Percentiles rank a stretch among this genome's conserved stretches.
These are phyloP conservation scores for Drosophila yooni DNA, from an alignment of 2,888 invertebrate genomes.

Conservation along the genomic window DNA sequence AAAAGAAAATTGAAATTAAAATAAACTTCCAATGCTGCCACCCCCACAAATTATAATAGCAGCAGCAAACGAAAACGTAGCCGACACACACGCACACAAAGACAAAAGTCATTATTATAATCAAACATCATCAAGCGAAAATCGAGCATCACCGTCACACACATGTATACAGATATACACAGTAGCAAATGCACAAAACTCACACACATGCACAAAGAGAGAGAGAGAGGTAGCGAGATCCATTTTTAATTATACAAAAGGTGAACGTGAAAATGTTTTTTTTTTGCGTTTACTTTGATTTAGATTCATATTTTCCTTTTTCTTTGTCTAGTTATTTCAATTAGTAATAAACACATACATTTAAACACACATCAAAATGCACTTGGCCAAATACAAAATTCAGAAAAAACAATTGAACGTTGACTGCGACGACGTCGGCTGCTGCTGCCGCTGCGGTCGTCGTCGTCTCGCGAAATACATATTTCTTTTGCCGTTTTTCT, in stretches of 20 bases:
- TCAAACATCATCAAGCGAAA: constrained; percentile 72
- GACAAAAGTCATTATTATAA: constrained; percentile 66
- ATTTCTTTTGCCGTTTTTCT: constrained; percentile 82
- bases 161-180: constrained; percentile 27
- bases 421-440: constrained; percentile 54
- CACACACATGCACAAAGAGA: constrained; percentile 20
- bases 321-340: constrained; percentile 47
- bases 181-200: constrained; percentile 53
- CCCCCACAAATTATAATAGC: constrained; percentile 46
- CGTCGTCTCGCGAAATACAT: constrained; percentile 82
- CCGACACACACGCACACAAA: constrained; percentile 38
- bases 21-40: constrained; percentile 34
- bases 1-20: constrained; percentile 29
- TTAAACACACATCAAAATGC: constrained; percentile 51
- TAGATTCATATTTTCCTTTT: constrained; percentile 27
- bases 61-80: constrained; percentile 47
- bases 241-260: constrained; percentile 74
- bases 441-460: constrained; percentile 64
- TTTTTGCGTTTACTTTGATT: constrained; percentile 37
- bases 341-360: constrained; percentile 70
- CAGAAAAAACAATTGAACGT: constrained; percentile 77
- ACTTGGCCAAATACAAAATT: constrained; percentile 60
- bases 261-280: constrained; percentile 50
- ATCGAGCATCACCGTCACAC: constrained; percentile 62
- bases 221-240: constrained; percentile 45